Evolutionary conservation across 2,888 invertebrate genomes (phyloP).

Genomic region (Agapostemon virescens): DNA sequence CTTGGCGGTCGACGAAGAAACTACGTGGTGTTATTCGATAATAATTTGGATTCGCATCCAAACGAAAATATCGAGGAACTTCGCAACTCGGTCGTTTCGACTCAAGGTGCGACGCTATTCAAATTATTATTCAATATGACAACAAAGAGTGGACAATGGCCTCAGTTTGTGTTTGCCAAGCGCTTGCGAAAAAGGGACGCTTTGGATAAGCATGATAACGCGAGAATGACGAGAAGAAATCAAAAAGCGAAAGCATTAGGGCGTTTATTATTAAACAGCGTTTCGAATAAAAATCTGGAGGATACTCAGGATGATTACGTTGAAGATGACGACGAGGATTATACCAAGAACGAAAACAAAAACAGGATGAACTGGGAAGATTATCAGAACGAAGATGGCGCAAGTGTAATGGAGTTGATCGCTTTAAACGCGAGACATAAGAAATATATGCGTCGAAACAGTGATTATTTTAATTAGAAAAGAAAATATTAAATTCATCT

Average conservation of each 20-base stretch:
- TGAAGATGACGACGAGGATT: constrained; percentile 40
- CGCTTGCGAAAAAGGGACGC: not conserved
- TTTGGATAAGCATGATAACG: not conserved
- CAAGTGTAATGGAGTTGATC: constrained; percentile 48
- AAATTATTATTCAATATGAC: not conserved
- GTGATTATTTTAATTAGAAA: not conserved
- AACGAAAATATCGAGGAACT: not conserved
- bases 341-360: constrained; percentile 12
- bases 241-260: constrained; percentile 38
- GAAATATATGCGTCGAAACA: not conserved
- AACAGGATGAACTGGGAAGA: constrained; percentile 43
- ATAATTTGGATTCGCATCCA: not conserved
- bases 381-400: constrained; percentile 42
- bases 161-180: not conserved
- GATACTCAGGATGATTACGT: constrained; percentile 33
- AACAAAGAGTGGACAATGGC: not conserved
- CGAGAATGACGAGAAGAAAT: not conserved
- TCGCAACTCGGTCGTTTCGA: no score
- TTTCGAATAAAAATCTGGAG: constrained; percentile 2
- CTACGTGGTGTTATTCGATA: not conserved
- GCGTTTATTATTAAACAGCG: constrained; percentile 34
- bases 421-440: constrained; percentile 37
- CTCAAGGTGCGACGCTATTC: no score
- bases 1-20: not conserved
- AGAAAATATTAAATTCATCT: not conserved